Evolutionary conservation across 2,888 invertebrate species (phyloP), one percentile per base, ranked within the genome.

Genomic region (Byasa hedistus): DNA sequence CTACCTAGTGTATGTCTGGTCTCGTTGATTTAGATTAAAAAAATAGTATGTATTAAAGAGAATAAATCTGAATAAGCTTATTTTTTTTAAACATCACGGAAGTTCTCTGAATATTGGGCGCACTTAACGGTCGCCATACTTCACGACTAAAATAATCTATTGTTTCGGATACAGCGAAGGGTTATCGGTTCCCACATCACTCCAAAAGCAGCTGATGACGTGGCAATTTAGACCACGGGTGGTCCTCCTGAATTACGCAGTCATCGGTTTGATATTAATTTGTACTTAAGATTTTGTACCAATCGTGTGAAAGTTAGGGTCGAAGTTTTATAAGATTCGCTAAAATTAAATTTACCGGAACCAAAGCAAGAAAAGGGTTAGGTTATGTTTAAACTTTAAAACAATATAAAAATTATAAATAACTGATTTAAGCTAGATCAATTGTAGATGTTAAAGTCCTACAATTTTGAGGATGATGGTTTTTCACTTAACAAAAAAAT

Each of bases 141-240:
- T 55, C 17, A 51, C 57, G 54, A 44, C 56, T 54, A 48, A 27
- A 55, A 17, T 64, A 64, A 22, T 57, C 61, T 44, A 57, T 66
- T 58, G 66, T 66, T 68, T 64, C 51, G 58, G 62, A 64, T 66
- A 68, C 66, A 61, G 67, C 66, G 70, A 69, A 70, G 74, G 73
- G 72, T 72, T 72, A 66, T 69, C 61, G 65, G 68, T 73, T 80
- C 80, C 75, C 81, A 81, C 79, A 77, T 78, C 78, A 77, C 76
- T 78, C 71, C 69, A 70, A 70, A 64, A 12, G 59, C 66, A 61
- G 48, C 58, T 54, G 58, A 58, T 62, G 66, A 66, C 62, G 57
- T 55, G 61, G 66, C 66, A 61, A 62, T 58, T 61, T 58, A 32
- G 54, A 24, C 66, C 58, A 63, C 59, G 66, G 66, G 66, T 63